Evolutionary conservation across 2,113 vertebrate genomes (phyloP).

Genomic region (Turnix velox): DNA sequence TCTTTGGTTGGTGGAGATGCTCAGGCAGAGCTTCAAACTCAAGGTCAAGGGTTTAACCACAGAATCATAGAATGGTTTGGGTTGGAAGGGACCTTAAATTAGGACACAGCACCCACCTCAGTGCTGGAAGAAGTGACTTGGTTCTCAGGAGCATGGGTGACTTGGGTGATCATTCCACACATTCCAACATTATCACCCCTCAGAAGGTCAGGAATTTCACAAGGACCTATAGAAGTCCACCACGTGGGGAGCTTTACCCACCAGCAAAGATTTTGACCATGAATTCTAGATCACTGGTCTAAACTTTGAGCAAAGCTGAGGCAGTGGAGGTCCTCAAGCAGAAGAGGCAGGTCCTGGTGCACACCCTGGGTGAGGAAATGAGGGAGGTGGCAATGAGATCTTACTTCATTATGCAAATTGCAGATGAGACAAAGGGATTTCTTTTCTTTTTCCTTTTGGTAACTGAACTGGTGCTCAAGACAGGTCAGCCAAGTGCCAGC

Average conservation of each 20-base stretch:
- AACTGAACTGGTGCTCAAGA: background rate
- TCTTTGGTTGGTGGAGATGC: background rate
- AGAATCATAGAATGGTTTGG: no score
- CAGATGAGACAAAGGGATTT: background rate
- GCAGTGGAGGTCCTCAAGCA: background rate
- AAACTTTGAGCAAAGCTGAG: background rate
- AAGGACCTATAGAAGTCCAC: fast-evolving
- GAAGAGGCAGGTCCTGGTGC: fast-evolving
- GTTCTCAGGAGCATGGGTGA: background rate
- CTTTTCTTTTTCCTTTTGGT: background rate
- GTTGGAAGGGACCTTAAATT: no score
- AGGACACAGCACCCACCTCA: background rate
- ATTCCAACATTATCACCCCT: background rate
- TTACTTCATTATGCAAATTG: slow-evolving; percentile 51
- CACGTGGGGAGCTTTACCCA: background rate
- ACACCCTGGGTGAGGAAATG: background rate
- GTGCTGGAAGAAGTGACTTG: no score
- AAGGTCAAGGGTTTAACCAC: no score
- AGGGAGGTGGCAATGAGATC: background rate
- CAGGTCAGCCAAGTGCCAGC: background rate
- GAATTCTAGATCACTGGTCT: fast-evolving
- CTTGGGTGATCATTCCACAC: fast-evolving
- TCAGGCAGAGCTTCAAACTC: background rate
- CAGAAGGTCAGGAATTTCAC: background rate
- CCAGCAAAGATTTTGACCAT: background rate